Evolutionary conservation across 2,113 vertebrate species (phyloP).

Genomic region (Hypomesus transpacificus): DNA sequence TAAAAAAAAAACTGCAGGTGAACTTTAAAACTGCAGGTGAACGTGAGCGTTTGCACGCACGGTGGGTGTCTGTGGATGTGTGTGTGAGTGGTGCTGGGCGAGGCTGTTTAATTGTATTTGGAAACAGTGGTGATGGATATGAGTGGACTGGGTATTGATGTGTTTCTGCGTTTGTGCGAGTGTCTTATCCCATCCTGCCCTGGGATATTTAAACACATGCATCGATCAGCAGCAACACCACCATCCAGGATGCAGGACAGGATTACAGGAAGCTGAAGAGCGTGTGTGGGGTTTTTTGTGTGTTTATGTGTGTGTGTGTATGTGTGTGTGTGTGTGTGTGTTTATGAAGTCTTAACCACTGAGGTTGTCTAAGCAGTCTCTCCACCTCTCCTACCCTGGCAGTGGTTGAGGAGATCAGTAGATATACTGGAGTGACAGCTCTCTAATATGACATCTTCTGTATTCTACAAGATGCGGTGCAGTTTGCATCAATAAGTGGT

Average conservation of each 20-base stretch:
- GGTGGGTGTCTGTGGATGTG: background rate
- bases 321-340: background rate
- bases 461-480: too few species aligned
- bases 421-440: background rate
- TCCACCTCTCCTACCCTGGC: background rate
- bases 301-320: too few species aligned
- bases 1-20: background rate
- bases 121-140: constrained; percentile 80
- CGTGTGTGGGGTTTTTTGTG: too few species aligned
- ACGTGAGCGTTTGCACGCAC: background rate
- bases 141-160: constrained; percentile 77
- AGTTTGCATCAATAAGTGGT: too few species aligned
- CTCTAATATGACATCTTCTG: too few species aligned
- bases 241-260: constrained; percentile 75
- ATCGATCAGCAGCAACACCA: constrained; percentile 81
- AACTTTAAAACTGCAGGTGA: background rate
- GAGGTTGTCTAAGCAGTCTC: background rate
- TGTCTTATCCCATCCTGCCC: constrained; percentile 80
- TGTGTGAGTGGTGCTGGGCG: background rate
- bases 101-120: constrained; percentile 81
- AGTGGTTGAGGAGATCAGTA: background rate
- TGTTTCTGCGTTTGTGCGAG: constrained; percentile 77
- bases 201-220: constrained; percentile 83
- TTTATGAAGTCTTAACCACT: background rate
- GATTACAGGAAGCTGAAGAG: constrained; percentile 74